phyloP scores from a whole-genome alignment of 2,113 vertebrate genomes.

The Hippopotamus amphibius region DNA sequence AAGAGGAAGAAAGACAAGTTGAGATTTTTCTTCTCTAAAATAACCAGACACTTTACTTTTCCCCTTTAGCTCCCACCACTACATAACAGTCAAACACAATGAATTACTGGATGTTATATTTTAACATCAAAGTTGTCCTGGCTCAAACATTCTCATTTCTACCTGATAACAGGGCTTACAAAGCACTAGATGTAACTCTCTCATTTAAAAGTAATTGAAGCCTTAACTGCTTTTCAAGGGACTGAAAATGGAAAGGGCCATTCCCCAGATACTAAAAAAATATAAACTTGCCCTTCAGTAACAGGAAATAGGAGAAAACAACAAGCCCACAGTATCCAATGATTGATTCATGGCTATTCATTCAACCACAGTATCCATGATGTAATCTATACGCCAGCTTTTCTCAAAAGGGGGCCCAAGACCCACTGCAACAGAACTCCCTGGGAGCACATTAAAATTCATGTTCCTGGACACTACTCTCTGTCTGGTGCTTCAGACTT shows the following conservation, averaged over 20 bases:
- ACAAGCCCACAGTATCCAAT: not conserved
- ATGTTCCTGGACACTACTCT: rapidly evolving
- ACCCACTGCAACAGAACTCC: not conserved
- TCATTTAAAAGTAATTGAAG: not conserved
- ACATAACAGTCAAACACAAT: not conserved
- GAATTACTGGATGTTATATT: not conserved
- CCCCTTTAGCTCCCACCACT: not conserved
- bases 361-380: not conserved
- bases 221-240: not conserved
- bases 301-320: not conserved
- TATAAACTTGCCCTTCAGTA: not conserved
- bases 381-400: not conserved
- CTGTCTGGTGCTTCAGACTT: not conserved
- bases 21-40: not conserved
- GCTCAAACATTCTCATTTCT: not conserved
- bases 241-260: not conserved
- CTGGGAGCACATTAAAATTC: rapidly evolving
- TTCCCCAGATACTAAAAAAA: not conserved
- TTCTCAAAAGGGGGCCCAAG: not conserved
- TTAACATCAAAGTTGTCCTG: not conserved
- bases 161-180: not conserved
- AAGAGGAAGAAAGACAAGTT: not conserved
- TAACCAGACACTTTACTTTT: not conserved
- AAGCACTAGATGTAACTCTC: not conserved
- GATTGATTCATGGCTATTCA: no score